Conservation (phyloP, 37 sponge, comb jelly and placozoan genomes). For the Haliclona indistincta region DNA sequence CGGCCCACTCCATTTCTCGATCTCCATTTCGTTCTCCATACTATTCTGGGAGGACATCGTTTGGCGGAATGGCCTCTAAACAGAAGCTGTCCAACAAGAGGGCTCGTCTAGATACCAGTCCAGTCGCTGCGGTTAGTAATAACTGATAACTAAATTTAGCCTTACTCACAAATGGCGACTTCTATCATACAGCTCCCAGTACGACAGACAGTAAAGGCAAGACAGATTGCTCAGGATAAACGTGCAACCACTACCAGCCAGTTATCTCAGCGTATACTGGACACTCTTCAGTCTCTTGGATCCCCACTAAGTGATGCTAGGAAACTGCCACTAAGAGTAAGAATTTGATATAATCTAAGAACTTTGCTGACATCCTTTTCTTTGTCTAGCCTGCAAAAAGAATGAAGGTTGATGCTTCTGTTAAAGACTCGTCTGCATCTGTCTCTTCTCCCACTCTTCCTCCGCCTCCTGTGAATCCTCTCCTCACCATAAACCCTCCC, state of each 20-base stretch:
- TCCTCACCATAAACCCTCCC: no score
- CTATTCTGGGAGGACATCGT: constrained; percentile 73
- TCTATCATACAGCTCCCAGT: constrained; percentile 7
- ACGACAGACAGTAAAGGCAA: constrained; percentile 4
- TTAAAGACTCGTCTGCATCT: neutral
- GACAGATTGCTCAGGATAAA: neutral
- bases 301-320: constrained; percentile 63
- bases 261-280: constrained; percentile 54
- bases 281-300: constrained; percentile 43
- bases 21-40: constrained; percentile 77
- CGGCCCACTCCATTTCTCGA: constrained; percentile 35
- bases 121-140: constrained; percentile 27
- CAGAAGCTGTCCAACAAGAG: constrained; percentile 37
- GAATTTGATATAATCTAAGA: no score
- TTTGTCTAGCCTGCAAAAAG: neutral
- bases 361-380: neutral
- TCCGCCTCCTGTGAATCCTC: constrained; percentile 16
- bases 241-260: constrained; percentile 35
- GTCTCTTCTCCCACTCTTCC: neutral
- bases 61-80: constrained; percentile 49
- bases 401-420: neutral
- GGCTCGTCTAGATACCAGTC: constrained; percentile 28
- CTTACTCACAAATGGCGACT: no score
- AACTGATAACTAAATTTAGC: neutral
- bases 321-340: constrained; percentile 50